phyloP scores from a whole-genome alignment of 2,888 invertebrate species.

The Kuschelorhynchus macadamiae region DNA sequence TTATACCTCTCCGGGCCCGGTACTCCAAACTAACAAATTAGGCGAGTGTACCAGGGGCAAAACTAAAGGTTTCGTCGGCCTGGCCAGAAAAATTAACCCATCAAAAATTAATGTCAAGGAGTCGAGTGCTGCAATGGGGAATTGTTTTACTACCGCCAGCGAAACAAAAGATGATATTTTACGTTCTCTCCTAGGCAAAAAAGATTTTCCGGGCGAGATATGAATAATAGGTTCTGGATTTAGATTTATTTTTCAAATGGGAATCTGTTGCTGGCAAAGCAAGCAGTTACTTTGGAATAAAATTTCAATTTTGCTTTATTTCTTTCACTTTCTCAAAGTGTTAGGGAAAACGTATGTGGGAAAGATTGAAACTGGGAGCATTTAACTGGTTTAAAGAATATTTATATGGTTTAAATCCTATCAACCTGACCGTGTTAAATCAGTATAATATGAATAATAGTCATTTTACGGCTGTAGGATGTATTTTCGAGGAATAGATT shows the following conservation, averaged over 20 bases:
- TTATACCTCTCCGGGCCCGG: too few relatives aligned
- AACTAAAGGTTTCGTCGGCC: slow-evolving; percentile 64
- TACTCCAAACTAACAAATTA: slow-evolving; percentile 63
- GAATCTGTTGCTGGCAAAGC: background rate
- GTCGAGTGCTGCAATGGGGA: slow-evolving; percentile 61
- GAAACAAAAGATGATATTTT: slow-evolving; percentile 60
- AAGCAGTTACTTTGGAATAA: slow-evolving; percentile 2
- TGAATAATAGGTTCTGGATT: slow-evolving; percentile 59
- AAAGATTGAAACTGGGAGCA: too few relatives aligned
- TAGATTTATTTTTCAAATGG: slow-evolving; percentile 21
- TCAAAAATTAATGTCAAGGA: slow-evolving; percentile 67
- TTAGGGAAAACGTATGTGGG: too few relatives aligned
- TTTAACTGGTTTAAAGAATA: too few relatives aligned
- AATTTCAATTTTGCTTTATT: slow-evolving; percentile 1
- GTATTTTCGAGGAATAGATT: too few relatives aligned
- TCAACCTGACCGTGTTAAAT: too few relatives aligned
- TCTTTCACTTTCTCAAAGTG: background rate
- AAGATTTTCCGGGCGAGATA: slow-evolving; percentile 54
- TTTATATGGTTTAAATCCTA: too few relatives aligned
- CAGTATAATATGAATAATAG: too few relatives aligned
- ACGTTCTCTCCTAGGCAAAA: slow-evolving; percentile 56
- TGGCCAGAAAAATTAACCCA: slow-evolving; percentile 68
- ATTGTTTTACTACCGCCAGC: slow-evolving; percentile 63
- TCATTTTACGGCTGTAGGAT: too few relatives aligned
- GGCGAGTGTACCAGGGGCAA: slow-evolving; percentile 61